Base-by-base conservation (phyloP, 1,140 invertebrate species). In the Drosophila novamexicana region DNA sequence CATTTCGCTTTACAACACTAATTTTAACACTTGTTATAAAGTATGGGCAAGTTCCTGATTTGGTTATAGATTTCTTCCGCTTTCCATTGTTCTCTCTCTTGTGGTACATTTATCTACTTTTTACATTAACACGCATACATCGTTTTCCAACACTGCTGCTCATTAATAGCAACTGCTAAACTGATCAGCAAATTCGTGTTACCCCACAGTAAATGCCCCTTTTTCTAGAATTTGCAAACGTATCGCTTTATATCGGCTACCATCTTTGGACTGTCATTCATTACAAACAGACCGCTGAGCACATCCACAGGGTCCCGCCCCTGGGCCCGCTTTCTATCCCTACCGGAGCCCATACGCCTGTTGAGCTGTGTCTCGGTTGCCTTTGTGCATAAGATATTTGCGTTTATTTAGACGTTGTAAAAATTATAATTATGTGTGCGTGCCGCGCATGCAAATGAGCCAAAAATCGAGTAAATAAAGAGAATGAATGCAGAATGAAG, bases 361-460 rank as follows among this genome's bases (percentile, higher is more conserved):
- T 69, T 62, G 47, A 8, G 32, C 16, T 64, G 16, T 49, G 66
- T 37, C 53, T 47, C 62, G 64, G 42, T 73, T 65, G 82, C 71
- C 75, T 69, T 69, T 77, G 69, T 66, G 83, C 79, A 89, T 86
- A 83, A 74, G 75, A 79, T 74, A 88, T 88, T 83, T 88, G 83
- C 76, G 73, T 80, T 83, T 89, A 83, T 77, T 88, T 88, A 89
- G 83, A 88, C 83, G 84, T 88, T 88, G 84, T 89, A 89, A 89
- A 89, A 90, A 89, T 89, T 89, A 89, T 89, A 89, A 89, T 89
- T 89, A 89, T 83, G 84, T 84, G 77, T 79, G 67, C 84, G 84
- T 89, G 84, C 70, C 57, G 40, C 36, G 49, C 70, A 81, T 89
- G 50, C 75, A 64, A 62, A 79, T 80, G 47, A 76, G 78, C 7